Conservation (phyloP, 2,797 vertebrate genomes). For the Smutsia temminckii region DNA sequence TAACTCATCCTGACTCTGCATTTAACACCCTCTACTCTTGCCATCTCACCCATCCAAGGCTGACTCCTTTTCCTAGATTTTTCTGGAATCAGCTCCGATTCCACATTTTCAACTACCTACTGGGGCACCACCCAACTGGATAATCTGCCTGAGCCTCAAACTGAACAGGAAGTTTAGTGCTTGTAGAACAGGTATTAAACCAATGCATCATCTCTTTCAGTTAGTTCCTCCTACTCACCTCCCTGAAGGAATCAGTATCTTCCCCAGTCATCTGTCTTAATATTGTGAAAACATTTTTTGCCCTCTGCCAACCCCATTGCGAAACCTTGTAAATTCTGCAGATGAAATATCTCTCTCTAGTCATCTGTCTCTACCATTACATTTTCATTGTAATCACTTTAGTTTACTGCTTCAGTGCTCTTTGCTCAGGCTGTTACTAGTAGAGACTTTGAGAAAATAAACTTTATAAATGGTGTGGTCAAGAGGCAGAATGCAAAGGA, state of each 20-base stretch:
- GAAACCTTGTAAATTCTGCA: neutral
- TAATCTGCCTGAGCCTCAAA: neutral
- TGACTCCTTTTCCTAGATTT: neutral
- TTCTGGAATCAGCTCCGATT: neutral
- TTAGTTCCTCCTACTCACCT: neutral
- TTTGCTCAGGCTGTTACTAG: neutral
- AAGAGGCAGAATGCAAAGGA: slow-evolving; percentile 33
- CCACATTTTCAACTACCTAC: neutral
- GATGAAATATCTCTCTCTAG: neutral
- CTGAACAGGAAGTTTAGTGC: neutral
- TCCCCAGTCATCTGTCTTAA: neutral
- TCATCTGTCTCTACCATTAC: neutral
- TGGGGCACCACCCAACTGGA: neutral
- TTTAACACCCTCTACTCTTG: slow-evolving; percentile 10
- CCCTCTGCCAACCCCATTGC: neutral
- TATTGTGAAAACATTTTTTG: neutral
- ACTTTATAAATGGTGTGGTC: neutral
- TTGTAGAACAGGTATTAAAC: slow-evolving; percentile 12
- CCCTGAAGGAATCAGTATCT: neutral
- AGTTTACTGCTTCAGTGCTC: slow-evolving; percentile 12
- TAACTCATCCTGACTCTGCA: neutral
- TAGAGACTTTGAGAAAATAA: slow-evolving; percentile 22
- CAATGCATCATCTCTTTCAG: neutral
- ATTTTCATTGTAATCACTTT: neutral
- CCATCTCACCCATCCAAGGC: neutral